Conservation (phyloP, 2,113 vertebrate genomes). For the Myanophis thanlyinensis region DNA sequence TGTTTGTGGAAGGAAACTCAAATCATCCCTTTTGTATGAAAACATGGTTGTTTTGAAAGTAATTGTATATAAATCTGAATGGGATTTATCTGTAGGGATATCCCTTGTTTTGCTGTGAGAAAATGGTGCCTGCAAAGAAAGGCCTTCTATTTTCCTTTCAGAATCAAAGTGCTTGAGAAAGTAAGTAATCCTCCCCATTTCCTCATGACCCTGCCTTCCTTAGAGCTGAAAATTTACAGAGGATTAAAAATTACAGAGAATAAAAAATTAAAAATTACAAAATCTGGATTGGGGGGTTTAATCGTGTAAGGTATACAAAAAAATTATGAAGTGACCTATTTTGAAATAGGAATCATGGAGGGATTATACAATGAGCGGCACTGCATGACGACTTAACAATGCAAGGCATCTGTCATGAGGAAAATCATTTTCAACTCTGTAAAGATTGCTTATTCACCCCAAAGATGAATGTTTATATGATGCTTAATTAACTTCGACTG, state of each 20-base stretch:
- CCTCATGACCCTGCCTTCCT: background rate
- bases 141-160: background rate
- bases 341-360: background rate
- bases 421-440: background rate
- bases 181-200: background rate
- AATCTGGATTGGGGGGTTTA: background rate
- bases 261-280: background rate
- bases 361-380: background rate
- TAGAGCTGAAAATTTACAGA: background rate
- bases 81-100: background rate
- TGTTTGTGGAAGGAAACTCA: background rate
- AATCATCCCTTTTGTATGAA: conserved; percentile 1
- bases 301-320: background rate
- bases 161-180: conserved; percentile 8
- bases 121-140: background rate
- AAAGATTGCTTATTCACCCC: background rate
- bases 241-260: background rate
- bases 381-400: background rate
- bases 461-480: background rate
- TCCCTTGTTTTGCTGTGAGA: background rate
- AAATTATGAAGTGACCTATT: background rate
- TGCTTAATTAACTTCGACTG: background rate
- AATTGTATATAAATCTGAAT: background rate
- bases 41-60: background rate
- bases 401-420: background rate